Percentiles rank a stretch among this genome's conserved stretches.
Conservation (phyloP, 2,797 vertebrate species). For the Xenentodon cancila region DNA sequence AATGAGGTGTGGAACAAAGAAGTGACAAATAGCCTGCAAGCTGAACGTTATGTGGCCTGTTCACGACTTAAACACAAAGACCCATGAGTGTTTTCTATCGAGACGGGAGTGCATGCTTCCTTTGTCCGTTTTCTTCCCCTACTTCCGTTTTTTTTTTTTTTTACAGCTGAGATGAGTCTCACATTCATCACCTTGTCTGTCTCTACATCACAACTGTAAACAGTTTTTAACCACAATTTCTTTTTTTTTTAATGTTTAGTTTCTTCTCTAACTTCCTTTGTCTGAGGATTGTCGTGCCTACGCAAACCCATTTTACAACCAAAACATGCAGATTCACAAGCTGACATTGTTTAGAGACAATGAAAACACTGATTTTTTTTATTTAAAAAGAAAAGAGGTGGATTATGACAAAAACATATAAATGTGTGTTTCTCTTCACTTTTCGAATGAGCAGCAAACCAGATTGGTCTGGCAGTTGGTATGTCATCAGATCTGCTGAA, state of each 20-base stretch:
- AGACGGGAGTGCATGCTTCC: conserved; percentile 1
- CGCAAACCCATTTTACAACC: not conserved
- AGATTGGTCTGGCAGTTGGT: conserved; percentile 46
- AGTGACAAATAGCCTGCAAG: conserved; percentile 40
- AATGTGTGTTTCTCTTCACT: conserved; percentile 13
- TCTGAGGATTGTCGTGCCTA: conserved; percentile 8
- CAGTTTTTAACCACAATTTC: not conserved
- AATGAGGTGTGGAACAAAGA: conserved; percentile 43
- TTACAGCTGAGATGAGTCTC: conserved; percentile 9
- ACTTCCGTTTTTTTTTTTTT: not conserved
- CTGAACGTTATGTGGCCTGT: conserved; percentile 5
- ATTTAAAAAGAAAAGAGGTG: not conserved
- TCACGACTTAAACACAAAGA: conserved; percentile 14
- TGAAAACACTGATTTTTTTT: not conserved
- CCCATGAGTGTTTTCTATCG: conserved; percentile 2
- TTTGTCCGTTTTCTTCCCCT: not conserved
- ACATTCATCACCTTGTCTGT: conserved; percentile 15
- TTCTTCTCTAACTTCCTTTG: not conserved
- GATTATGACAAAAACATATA: not conserved
- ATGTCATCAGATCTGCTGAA: conserved; percentile 27
- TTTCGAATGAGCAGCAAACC: conserved; percentile 24
- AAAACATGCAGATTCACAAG: conserved; percentile 7
- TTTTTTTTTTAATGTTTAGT: not conserved
- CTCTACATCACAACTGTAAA: conserved; percentile 1
- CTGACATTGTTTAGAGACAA: conserved; percentile 1